Base-by-base conservation (phyloP, 2,888 invertebrate genomes). In the Ceratothoa steindachneri region DNA sequence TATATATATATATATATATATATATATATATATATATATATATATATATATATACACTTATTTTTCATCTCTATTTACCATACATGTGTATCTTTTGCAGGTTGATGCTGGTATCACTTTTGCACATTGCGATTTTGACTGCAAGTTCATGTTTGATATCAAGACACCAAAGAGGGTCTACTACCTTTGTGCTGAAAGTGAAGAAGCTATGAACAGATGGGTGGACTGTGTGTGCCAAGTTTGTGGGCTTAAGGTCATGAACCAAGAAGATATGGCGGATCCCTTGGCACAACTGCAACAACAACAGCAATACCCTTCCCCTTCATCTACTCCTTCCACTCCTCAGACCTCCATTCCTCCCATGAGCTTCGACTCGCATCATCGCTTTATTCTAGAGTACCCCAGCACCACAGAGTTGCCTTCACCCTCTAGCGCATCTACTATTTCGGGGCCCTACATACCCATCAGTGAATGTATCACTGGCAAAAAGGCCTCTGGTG, bases 201-300 rank as follows among this genome's bases (percentile, higher is more conserved):
- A 95, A 83, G 88, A 89, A 65, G 95, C 96, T 82, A 96, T 97
- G 96, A 91, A 91, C 81, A 91, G 91, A 84, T 97, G 97, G 97
- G 96, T 97, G 9, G 91, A 93, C 83, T 93, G 92, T 77, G 92
- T 97, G 81, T 97, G 97, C 84, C 90, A 91, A 84, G 94, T 95
- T 55, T 97, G 96, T 84, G 93, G 93, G 67, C 85, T 95, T 76
- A 90, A 92, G 83, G 89, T 92, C 1, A 89, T 89, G 7, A 88
- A 89, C 12, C 89, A 89, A 74, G 87, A 88, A 73, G 86, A 87
- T 80, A 41, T 70, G 9, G 30, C 55, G 1, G 28, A 68, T 12
- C 55, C 24, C 22, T 28, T 29, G 7, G 70, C 70, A 5, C 28
- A 22, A 9, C 22, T 55, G 53, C 51, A 19, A 9, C 22, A 7